These are phyloP conservation scores for Picus viridis DNA, from an alignment of 2,797 vertebrate species.

Conservation along the genomic window DNA sequence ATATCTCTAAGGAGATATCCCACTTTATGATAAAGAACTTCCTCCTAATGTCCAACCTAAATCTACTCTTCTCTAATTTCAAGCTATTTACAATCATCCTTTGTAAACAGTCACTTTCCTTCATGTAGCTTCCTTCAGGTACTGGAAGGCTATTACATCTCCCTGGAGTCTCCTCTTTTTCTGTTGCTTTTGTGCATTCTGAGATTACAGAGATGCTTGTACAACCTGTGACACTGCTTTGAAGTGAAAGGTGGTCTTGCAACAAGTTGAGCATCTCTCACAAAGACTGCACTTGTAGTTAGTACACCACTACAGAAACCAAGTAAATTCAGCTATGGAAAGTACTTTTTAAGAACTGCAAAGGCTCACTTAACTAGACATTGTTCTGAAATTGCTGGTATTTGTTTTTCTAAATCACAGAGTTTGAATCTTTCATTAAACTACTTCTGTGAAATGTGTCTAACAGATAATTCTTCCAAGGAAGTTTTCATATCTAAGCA, in stretches of 20 bases:
- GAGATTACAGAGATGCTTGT: background rate
- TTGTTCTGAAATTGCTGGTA: background rate
- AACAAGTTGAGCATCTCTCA: background rate
- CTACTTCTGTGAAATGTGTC: background rate
- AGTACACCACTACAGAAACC: background rate
- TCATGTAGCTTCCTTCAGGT: too few species aligned
- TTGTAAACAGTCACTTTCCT: too few species aligned
- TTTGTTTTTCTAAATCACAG: background rate
- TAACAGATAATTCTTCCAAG: background rate
- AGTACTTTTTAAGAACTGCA: background rate
- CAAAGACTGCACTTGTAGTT: background rate
- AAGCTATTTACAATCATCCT: too few species aligned
- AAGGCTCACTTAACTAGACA: background rate
- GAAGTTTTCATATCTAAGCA: background rate
- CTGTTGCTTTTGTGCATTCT: background rate
- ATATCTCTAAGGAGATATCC: too few species aligned
- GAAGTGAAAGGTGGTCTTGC: background rate
- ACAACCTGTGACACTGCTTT: background rate
- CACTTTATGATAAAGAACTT: too few species aligned
- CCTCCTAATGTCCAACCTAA: too few species aligned
- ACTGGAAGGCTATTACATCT: too few species aligned
- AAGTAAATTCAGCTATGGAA: background rate
- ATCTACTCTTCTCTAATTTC: too few species aligned
- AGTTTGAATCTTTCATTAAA: background rate
- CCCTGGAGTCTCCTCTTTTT: background rate